Conservation (phyloP, 2,888 invertebrate species). For the Anorthoa munda region DNA sequence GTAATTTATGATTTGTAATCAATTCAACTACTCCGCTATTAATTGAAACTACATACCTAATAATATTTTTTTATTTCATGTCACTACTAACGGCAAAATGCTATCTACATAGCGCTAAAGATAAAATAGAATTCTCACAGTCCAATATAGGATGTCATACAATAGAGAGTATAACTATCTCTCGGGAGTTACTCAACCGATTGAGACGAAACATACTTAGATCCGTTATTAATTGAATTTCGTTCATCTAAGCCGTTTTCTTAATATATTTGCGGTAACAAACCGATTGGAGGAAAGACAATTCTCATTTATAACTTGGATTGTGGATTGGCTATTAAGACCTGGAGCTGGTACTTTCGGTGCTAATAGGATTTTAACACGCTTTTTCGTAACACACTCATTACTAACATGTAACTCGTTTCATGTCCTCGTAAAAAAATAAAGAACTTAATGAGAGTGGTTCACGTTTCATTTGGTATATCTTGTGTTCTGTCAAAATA, state of each 20-base stretch:
- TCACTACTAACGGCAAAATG: background rate
- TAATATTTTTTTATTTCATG: background rate
- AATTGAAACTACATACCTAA: background rate
- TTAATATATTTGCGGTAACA: no score
- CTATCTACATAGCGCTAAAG: background rate
- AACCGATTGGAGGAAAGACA: conserved; percentile 2
- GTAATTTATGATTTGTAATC: conserved; percentile 11
- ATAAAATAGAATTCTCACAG: no score
- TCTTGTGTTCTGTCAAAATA: conserved; percentile 26
- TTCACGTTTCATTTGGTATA: conserved; percentile 7
- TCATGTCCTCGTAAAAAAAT: conserved; percentile 3
- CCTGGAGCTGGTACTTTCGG: conserved; percentile 32
- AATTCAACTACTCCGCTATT: background rate
- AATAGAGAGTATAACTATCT: conserved; percentile 1
- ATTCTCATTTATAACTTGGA: background rate
- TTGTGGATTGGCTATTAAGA: conserved; percentile 49
- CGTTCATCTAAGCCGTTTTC: background rate
- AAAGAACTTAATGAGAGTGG: background rate
- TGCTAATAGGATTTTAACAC: conserved; percentile 14
- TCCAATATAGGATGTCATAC: background rate
- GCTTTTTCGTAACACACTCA: conserved; percentile 44
- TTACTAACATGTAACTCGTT: conserved; percentile 19
- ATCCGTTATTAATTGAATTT: conserved; percentile 5
- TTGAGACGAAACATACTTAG: conserved; percentile 5
- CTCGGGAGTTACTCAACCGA: background rate